These are phyloP conservation scores for Noctua fimbriata DNA, from an alignment of 2,888 invertebrate genomes.

Conservation along the genomic window DNA sequence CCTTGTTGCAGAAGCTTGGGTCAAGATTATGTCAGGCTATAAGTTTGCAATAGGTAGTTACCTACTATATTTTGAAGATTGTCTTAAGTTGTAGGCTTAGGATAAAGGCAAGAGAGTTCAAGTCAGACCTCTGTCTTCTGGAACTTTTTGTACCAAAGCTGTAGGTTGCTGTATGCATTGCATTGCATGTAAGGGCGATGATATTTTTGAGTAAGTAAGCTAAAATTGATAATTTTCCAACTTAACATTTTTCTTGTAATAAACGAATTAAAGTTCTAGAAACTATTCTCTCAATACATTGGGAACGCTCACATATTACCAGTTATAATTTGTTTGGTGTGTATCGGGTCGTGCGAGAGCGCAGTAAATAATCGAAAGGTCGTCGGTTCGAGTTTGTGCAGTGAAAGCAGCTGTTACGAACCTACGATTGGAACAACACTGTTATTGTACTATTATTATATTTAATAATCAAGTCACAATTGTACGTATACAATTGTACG, in stretches of 20 bases:
- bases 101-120: too few species aligned
- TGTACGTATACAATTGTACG: conserved; percentile 18
- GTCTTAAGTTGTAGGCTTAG: too few species aligned
- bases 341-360: conserved; percentile 67
- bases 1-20: background rate
- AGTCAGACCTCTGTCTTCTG: background rate
- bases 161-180: background rate
- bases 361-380: conserved; percentile 66
- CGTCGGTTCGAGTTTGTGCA: conserved; percentile 63
- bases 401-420: conserved; percentile 68
- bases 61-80: too few species aligned
- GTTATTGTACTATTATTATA: conserved; percentile 50
- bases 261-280: conserved; percentile 13
- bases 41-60: background rate
- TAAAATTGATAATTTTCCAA: background rate
- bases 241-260: too few species aligned
- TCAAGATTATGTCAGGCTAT: too few species aligned
- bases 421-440: conserved; percentile 51
- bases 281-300: conserved; percentile 32
- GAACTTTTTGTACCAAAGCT: background rate
- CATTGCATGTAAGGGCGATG: background rate
- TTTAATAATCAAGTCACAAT: conserved; percentile 27
- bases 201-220: background rate
- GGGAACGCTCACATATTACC: conserved; percentile 63
- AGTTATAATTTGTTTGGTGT: conserved; percentile 72